A percentile compares a stretch with the other conserved stretches of the same genome.
These are phyloP conservation scores for Myotis yumanensis DNA, from an alignment of 2,113 vertebrate species.

Conservation along the genomic window DNA sequence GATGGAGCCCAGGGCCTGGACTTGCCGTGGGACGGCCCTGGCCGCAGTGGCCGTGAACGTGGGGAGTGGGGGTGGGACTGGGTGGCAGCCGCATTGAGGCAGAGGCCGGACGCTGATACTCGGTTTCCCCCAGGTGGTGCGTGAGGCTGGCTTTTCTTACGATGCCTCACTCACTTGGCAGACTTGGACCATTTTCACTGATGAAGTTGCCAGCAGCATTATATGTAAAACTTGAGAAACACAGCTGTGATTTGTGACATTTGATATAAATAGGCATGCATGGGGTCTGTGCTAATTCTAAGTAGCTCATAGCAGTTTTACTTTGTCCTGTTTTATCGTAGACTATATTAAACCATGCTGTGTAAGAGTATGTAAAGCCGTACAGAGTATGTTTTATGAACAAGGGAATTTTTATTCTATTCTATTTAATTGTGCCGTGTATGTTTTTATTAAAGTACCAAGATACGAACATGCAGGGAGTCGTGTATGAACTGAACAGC, in stretches of 20 bases:
- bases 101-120: accelerated
- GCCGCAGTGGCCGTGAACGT: accelerated
- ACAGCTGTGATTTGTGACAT: background rate
- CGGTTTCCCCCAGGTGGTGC: accelerated
- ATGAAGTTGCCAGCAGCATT: background rate
- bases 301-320: background rate
- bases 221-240: background rate
- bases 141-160: accelerated
- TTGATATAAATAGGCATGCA: background rate
- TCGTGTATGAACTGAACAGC: conserved; percentile 97
- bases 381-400: background rate
- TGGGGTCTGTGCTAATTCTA: background rate
- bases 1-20: accelerated
- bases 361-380: background rate
- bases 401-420: background rate
- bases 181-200: accelerated
- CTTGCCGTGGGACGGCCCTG: background rate
- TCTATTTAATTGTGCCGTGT: conserved; percentile 52
- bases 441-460: conserved; percentile 90
- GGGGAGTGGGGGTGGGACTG: accelerated
- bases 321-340: background rate
- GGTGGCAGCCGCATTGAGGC: accelerated
- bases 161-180: too few relatives aligned
- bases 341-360: background rate
- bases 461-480: conserved; percentile 97